A percentile compares a stretch with the other conserved stretches of the same genome.
Evolutionary conservation across 2,888 invertebrate genomes (phyloP).

Genomic region (Sesamia inferens): DNA sequence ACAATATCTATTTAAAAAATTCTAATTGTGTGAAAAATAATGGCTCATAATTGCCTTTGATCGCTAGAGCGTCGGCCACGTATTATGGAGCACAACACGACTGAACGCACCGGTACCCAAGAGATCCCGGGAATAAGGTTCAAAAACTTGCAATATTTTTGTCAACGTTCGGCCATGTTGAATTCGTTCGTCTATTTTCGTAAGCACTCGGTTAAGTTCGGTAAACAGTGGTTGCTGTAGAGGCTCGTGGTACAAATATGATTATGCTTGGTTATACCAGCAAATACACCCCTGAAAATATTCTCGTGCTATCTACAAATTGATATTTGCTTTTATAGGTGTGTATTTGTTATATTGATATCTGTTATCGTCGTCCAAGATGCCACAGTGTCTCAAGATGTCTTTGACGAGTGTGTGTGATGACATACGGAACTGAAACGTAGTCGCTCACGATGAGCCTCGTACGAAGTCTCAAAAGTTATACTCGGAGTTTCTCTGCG

Average conservation of each 20-base stretch:
- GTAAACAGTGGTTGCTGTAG: constrained; percentile 22
- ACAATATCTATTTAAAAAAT: constrained; percentile 36
- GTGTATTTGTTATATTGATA: too few species aligned
- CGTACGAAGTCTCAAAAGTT: too few species aligned
- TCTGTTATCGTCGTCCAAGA: too few species aligned
- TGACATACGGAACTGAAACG: too few species aligned
- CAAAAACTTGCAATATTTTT: constrained; percentile 42
- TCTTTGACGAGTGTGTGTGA: too few species aligned
- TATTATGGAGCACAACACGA: constrained; percentile 30
- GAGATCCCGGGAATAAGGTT: constrained; percentile 32
- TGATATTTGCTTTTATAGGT: constrained; percentile 16
- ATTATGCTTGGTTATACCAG: constrained; percentile 17
- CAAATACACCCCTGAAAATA: constrained; percentile 13
- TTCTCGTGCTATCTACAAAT: background rate
- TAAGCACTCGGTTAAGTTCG: constrained; percentile 36
- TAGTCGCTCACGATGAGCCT: too few species aligned
- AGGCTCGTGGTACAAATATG: constrained; percentile 20
- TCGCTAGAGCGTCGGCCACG: constrained; percentile 50
- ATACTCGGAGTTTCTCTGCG: too few species aligned
- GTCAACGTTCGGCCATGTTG: constrained; percentile 38
- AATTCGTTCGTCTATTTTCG: constrained; percentile 43
- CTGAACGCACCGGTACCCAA: constrained; percentile 61
- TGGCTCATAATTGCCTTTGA: constrained; percentile 53
- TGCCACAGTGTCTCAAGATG: too few species aligned
- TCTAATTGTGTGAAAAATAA: constrained; percentile 55